Conservation (phyloP, 2,888 invertebrate species). For the Spisula solida region DNA sequence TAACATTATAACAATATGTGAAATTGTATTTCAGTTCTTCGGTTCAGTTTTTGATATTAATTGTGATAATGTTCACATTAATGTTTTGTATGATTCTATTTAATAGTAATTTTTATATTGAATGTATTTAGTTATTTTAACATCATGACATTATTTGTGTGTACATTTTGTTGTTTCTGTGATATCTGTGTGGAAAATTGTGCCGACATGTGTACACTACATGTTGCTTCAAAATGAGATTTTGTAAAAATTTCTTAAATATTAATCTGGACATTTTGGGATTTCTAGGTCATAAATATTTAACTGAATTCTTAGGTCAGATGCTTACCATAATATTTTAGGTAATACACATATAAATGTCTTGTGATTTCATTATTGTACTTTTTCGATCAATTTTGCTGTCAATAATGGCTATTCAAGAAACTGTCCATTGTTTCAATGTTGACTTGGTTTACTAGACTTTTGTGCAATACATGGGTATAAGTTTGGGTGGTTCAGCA, state of each 20-base stretch:
- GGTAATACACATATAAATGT: background rate
- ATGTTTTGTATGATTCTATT: background rate
- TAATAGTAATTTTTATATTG: conserved; percentile 8
- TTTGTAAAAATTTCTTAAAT: background rate
- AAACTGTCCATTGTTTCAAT: too few species aligned
- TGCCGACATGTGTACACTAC: background rate
- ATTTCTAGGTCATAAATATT: background rate
- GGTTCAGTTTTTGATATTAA: background rate
- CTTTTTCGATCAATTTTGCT: too few species aligned
- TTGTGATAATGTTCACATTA: background rate
- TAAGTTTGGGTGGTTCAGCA: too few species aligned
- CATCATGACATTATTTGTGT: conserved; percentile 11
- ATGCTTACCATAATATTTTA: too few species aligned
- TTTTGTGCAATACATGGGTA: too few species aligned
- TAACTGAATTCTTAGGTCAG: background rate
- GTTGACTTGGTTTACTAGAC: too few species aligned
- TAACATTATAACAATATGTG: too few species aligned
- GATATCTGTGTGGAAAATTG: background rate
- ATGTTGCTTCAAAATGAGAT: background rate
- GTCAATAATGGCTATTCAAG: too few species aligned
- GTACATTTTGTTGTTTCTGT: conserved; percentile 20
- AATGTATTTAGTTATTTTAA: background rate
- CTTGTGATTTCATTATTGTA: background rate
- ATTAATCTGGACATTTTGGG: background rate
- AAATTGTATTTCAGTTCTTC: background rate